Conservation (phyloP, 2,797 vertebrate genomes). For the Hydrophis major region DNA sequence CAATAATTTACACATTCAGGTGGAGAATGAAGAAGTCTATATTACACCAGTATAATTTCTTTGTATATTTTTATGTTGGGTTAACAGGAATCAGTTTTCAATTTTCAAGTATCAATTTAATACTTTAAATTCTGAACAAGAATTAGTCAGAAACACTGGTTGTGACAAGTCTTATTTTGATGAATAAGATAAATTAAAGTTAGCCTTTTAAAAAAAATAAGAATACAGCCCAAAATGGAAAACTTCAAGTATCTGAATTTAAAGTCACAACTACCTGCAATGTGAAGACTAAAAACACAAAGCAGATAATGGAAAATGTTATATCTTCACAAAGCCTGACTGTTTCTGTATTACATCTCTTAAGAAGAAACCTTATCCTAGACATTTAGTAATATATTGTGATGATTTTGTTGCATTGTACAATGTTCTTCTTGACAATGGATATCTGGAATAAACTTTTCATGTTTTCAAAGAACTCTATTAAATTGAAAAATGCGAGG, state of each 20-base stretch:
- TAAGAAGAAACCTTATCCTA: constrained; percentile 7
- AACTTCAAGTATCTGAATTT: neutral
- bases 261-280: neutral
- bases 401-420: constrained; percentile 10
- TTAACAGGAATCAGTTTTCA: neutral
- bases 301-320: neutral
- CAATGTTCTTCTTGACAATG: neutral
- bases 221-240: neutral
- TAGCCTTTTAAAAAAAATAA: neutral
- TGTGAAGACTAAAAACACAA: constrained; percentile 9
- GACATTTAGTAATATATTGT: constrained; percentile 23
- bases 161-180: neutral
- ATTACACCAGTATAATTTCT: neutral
- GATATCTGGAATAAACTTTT: constrained; percentile 38
- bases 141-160: neutral
- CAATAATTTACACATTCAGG: neutral
- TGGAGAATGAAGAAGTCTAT: neutral
- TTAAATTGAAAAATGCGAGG: constrained; percentile 22
- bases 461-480: constrained; percentile 23
- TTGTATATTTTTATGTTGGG: too few species aligned
- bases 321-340: neutral
- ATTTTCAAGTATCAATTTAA: neutral
- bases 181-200: neutral
- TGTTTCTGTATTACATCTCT: constrained; percentile 15
- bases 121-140: neutral